Conservation (phyloP, 2,888 invertebrate genomes). For the Smittia aterrima region DNA sequence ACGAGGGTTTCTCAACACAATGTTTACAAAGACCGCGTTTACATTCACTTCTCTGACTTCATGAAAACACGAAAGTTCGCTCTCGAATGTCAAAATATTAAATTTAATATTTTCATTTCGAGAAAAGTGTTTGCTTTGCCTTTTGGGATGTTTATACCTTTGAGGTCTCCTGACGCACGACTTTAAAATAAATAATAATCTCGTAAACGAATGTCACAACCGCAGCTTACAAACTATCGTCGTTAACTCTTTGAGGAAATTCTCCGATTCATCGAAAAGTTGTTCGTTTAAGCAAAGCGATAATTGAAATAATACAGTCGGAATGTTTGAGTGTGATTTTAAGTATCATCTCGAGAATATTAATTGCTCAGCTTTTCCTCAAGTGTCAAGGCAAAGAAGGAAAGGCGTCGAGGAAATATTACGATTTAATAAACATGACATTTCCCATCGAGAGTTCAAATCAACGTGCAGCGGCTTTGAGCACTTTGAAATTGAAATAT, state of each 20-base stretch:
- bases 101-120: conserved; percentile 25
- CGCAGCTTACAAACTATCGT: neutral
- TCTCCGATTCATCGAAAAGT: neutral
- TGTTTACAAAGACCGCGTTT: neutral
- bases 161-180: neutral
- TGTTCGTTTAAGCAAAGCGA: conserved; percentile 1
- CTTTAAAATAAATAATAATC: neutral
- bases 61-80: neutral
- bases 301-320: conserved; percentile 34
- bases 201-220: neutral
- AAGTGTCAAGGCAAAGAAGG: neutral
- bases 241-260: neutral
- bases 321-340: neutral
- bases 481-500: no score
- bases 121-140: neutral
- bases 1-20: neutral
- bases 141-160: neutral
- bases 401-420: conserved; percentile 17
- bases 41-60: neutral
- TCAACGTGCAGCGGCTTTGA: neutral
- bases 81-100: conserved; percentile 33
- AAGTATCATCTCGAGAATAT: conserved; percentile 21
- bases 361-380: conserved; percentile 16
- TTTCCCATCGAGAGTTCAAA: neutral
- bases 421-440: conserved; percentile 4